Conservation (phyloP, 2,888 invertebrate species). For the Stictocephala bisonia region DNA sequence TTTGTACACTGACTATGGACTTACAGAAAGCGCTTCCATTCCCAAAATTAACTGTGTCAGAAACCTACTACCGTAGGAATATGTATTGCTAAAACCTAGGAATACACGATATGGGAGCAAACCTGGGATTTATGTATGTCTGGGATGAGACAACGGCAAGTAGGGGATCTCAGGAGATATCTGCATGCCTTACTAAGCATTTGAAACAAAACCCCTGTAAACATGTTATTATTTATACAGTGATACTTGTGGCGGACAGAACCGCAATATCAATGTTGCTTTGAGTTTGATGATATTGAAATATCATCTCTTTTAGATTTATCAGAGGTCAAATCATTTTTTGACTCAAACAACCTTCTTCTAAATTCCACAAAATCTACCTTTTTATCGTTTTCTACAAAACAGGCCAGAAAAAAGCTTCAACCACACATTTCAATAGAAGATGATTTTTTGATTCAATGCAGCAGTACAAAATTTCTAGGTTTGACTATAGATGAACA, state of each 20-base stretch:
- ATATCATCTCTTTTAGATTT: no score
- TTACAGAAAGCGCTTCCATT: conserved; percentile 43
- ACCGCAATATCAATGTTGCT: no score
- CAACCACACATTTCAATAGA: no score
- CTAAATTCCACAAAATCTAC: no score
- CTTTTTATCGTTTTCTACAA: no score
- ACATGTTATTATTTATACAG: conserved; percentile 42
- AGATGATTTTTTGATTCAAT: no score
- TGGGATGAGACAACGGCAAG: conserved; percentile 33
- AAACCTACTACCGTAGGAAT: conserved; percentile 41
- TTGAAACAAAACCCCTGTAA: conserved; percentile 31
- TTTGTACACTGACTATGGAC: conserved; percentile 40
- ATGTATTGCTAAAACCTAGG: conserved; percentile 44
- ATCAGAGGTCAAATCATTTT: no score
- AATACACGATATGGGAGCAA: conserved; percentile 27
- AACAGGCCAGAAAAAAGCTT: no score
- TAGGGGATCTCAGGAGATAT: conserved; percentile 44
- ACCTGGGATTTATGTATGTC: conserved; percentile 36
- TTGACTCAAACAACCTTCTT: no score
- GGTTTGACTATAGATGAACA: no score
- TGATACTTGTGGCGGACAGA: conserved; percentile 39
- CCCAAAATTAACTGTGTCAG: conserved; percentile 36
- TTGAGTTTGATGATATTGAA: no score
- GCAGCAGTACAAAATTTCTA: no score
- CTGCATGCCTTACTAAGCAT: conserved; percentile 35